Evolutionary conservation across 2,113 vertebrate species (phyloP).

Genomic region (Pelmatolapia mariae): DNA sequence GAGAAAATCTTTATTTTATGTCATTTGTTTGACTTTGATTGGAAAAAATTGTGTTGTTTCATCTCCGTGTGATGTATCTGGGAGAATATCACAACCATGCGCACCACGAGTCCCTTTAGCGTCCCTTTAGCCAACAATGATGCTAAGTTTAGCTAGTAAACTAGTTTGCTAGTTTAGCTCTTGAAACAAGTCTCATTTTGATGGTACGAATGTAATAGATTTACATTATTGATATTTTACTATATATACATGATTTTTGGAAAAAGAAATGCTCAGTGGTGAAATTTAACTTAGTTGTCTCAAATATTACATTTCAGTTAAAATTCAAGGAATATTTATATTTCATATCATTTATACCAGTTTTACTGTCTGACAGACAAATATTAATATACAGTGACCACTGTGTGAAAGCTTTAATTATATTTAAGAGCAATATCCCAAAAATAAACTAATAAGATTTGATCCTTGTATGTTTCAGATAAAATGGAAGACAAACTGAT

Average conservation of each 20-base stretch:
- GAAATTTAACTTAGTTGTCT: not conserved
- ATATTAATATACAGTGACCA: not conserved
- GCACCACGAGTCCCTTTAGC: not conserved
- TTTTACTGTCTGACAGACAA: not conserved
- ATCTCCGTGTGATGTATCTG: not conserved
- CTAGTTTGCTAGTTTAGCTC: not conserved
- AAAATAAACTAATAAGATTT: not conserved
- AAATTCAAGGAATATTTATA: not conserved
- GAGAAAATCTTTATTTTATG: not conserved
- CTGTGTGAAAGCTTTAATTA: not conserved
- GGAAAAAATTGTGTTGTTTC: not conserved
- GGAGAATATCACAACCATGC: not conserved
- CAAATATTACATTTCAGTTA: not conserved
- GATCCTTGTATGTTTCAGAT: not conserved
- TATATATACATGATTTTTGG: not conserved
- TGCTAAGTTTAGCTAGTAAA: not conserved
- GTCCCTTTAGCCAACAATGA: not conserved
- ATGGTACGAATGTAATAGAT: not conserved
- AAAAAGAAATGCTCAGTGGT: not conserved
- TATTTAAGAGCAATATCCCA: not conserved
- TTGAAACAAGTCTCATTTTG: not conserved
- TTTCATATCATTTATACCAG: not conserved
- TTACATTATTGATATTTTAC: not conserved
- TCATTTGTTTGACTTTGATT: not conserved
- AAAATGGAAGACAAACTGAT: not conserved